Conservation (phyloP, 1,140 invertebrate genomes). For the Chymomyza costata region DNA sequence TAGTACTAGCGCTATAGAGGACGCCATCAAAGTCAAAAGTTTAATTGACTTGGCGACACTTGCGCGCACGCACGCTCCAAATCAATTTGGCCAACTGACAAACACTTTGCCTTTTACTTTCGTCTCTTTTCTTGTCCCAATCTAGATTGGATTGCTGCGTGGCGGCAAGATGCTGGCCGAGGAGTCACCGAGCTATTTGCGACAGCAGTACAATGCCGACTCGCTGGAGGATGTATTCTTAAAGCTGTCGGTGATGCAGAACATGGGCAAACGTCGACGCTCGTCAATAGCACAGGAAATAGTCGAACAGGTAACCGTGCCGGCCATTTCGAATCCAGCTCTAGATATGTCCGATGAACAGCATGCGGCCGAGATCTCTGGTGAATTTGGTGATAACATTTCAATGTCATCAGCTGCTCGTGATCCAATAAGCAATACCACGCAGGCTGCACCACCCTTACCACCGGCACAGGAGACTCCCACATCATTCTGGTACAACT, state of each 20-base stretch:
- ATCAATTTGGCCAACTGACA: slow-evolving; percentile 40
- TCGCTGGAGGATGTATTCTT: slow-evolving; percentile 95
- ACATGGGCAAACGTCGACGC: slow-evolving; percentile 84
- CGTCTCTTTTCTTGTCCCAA: background rate
- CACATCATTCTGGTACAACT: slow-evolving; percentile 77
- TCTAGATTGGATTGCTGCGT: slow-evolving; percentile 93
- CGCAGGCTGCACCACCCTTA: slow-evolving; percentile 77
- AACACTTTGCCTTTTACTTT: slow-evolving; percentile 1
- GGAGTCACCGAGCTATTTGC: slow-evolving; percentile 87
- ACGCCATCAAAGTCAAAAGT: slow-evolving; percentile 46
- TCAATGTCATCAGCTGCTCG: slow-evolving; percentile 83
- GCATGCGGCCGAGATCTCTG: slow-evolving; percentile 85
- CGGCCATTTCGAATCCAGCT: slow-evolving; percentile 79
- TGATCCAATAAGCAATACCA: slow-evolving; percentile 77
- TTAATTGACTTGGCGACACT: slow-evolving; percentile 58
- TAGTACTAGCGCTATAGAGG: too few species aligned
- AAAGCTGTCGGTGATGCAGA: slow-evolving; percentile 89
- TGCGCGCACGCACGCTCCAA: slow-evolving; percentile 15
- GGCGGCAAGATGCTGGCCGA: slow-evolving; percentile 93
- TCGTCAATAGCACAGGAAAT: slow-evolving; percentile 87
- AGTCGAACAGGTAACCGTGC: slow-evolving; percentile 80
- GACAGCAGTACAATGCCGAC: slow-evolving; percentile 85
- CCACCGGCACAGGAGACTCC: slow-evolving; percentile 79
- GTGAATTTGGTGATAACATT: slow-evolving; percentile 89
- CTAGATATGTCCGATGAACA: slow-evolving; percentile 80